phyloP scores from a whole-genome alignment of 2,113 vertebrate genomes.

The Lampris incognitus region DNA sequence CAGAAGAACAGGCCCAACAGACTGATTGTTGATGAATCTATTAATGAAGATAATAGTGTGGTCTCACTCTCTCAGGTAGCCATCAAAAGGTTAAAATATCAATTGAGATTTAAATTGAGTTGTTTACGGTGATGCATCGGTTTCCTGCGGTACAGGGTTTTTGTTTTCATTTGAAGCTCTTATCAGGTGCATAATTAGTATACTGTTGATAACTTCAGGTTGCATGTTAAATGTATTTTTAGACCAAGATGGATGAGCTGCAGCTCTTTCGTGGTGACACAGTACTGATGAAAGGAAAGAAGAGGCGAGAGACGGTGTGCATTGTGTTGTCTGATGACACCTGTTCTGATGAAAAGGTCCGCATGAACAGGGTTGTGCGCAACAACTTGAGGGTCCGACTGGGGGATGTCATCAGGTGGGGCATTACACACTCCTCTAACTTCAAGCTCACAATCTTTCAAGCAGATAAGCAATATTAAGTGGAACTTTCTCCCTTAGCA shows the following conservation, averaged over 20 bases:
- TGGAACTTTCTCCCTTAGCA: constrained; percentile 79
- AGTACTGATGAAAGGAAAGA: constrained; percentile 97
- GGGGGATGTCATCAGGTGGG: constrained; percentile 96
- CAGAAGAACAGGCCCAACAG: constrained; percentile 98
- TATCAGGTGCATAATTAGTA: not conserved
- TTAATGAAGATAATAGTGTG: constrained; percentile 99
- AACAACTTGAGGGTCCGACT: constrained; percentile 97
- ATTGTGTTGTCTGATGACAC: constrained; percentile 98
- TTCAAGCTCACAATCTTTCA: not conserved
- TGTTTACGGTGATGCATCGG: too few species aligned
- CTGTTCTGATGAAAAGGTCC: constrained; percentile 98
- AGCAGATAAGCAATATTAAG: not conserved
- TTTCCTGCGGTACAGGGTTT: not conserved
- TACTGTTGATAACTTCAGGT: not conserved
- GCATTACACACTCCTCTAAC: not conserved
- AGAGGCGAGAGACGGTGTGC: constrained; percentile 96
- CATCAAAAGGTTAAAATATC: not conserved
- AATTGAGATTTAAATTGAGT: not conserved
- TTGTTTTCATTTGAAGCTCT: not conserved
- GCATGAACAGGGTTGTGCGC: constrained; percentile 99
- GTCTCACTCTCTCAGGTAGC: constrained; percentile 97
- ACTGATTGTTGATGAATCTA: constrained; percentile 98
- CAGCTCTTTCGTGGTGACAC: constrained; percentile 98
- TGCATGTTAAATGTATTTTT: constrained; percentile 11
- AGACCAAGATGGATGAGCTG: constrained; percentile 99